A percentile compares a stretch with the other conserved stretches of the same genome.
Conservation (phyloP, 2,797 vertebrate genomes). For the Vipera latastei region DNA sequence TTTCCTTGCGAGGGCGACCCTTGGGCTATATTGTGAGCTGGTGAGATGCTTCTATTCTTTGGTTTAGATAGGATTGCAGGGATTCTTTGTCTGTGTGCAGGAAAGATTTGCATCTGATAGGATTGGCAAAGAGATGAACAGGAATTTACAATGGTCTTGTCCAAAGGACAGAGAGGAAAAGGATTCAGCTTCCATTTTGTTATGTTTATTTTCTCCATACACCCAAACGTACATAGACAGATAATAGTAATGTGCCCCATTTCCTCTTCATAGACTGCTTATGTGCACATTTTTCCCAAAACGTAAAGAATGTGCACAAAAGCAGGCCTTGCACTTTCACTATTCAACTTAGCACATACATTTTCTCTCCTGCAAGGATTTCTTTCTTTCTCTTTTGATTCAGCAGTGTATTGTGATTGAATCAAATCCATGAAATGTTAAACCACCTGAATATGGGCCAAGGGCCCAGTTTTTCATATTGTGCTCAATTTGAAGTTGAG, state of each 20-base stretch:
- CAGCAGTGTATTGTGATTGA: conserved; percentile 33
- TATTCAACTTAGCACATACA: not conserved
- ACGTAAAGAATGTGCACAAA: not conserved
- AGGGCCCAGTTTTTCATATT: conserved; percentile 38
- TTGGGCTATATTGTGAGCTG: not conserved
- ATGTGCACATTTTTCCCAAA: not conserved
- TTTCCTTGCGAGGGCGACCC: not conserved
- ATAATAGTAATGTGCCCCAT: not conserved
- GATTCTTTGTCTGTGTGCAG: not conserved
- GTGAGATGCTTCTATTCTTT: not conserved
- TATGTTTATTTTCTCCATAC: not conserved
- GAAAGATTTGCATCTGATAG: not conserved
- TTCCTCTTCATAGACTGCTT: not conserved
- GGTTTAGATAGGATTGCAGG: not conserved
- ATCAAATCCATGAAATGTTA: conserved; percentile 37
- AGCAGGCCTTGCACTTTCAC: not conserved
- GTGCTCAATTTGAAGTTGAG: conserved; percentile 44
- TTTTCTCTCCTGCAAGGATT: conserved; percentile 17
- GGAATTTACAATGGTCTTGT: not conserved
- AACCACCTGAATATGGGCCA: conserved; percentile 24
- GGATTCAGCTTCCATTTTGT: not conserved
- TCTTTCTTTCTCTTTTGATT: conserved; percentile 27
- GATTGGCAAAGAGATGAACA: not conserved
- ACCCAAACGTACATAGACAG: not conserved
- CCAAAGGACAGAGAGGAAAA: not conserved